phyloP scores from a whole-genome alignment of 2,113 vertebrate species.

The Trichomycterus rosablanca region DNA sequence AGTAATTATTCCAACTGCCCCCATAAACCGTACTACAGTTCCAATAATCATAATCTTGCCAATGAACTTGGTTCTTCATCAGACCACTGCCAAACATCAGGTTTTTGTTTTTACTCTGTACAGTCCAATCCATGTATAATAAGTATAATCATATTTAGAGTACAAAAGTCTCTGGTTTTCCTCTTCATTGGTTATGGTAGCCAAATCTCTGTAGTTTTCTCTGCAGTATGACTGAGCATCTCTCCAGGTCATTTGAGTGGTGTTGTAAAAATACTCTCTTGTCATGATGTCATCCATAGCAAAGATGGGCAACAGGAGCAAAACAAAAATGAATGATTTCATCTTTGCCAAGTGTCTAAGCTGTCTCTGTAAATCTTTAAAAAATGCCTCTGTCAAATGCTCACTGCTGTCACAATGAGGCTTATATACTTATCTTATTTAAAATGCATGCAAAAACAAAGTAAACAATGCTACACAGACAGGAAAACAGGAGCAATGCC shows the following conservation, averaged over 20 bases:
- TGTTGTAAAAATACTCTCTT: neutral
- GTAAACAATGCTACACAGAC: neutral
- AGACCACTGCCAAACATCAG: neutral
- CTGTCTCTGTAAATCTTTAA: neutral
- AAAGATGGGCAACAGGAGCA: neutral
- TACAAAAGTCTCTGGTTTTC: neutral
- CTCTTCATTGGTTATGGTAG: neutral
- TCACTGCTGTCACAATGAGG: too few species aligned
- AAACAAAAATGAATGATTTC: neutral
- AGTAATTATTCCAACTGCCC: neutral
- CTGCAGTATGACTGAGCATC: too few species aligned
- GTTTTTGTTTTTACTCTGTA: neutral
- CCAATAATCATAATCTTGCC: too few species aligned
- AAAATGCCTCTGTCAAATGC: neutral
- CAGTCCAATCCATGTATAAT: neutral
- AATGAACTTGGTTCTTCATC: neutral
- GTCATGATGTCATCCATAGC: neutral
- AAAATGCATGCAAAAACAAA: neutral
- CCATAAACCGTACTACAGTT: neutral
- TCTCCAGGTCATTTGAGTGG: neutral
- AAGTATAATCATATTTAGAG: neutral
- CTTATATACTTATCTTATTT: too few species aligned
- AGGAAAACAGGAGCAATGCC: neutral
- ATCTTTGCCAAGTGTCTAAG: too few species aligned
- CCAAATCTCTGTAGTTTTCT: neutral